phyloP scores from a whole-genome alignment of 2,113 vertebrate species.

The Brachyhypopomus gauderio region DNA sequence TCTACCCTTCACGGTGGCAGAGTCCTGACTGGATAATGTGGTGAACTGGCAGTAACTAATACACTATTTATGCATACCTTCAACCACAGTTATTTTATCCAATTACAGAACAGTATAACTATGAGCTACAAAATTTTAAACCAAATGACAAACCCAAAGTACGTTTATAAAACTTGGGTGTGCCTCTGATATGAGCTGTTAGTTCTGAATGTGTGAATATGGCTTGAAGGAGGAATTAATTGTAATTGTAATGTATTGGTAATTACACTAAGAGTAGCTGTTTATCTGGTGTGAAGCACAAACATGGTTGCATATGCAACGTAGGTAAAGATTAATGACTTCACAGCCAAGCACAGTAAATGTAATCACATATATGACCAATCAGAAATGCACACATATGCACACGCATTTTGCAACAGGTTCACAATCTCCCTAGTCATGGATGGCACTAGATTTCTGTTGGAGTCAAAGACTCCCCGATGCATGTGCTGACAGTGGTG shows the following conservation, averaged over 20 bases:
- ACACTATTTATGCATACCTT: slow-evolving; percentile 5
- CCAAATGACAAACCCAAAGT: background rate
- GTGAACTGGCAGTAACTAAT: slow-evolving; percentile 4
- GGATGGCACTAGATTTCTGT: slow-evolving; percentile 23
- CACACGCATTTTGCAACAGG: too few species aligned
- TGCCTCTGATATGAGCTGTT: background rate
- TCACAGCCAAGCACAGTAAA: too few species aligned
- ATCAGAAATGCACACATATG: too few species aligned
- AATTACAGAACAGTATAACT: slow-evolving; percentile 3
- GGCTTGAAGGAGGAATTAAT: background rate
- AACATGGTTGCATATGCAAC: too few species aligned
- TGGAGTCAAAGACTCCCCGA: background rate
- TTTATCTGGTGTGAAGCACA: too few species aligned
- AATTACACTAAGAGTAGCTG: background rate
- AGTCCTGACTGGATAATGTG: slow-evolving; percentile 5
- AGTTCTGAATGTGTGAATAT: background rate
- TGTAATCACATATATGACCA: too few species aligned
- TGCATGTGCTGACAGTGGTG: background rate
- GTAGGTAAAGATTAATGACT: too few species aligned
- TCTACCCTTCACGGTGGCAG: background rate
- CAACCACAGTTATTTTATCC: background rate
- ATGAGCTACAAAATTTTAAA: background rate
- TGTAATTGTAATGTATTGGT: background rate
- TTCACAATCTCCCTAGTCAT: background rate
- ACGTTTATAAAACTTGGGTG: background rate